These are phyloP conservation scores for Thermophis baileyi DNA, from an alignment of 2,113 vertebrate genomes.

Conservation along the genomic window DNA sequence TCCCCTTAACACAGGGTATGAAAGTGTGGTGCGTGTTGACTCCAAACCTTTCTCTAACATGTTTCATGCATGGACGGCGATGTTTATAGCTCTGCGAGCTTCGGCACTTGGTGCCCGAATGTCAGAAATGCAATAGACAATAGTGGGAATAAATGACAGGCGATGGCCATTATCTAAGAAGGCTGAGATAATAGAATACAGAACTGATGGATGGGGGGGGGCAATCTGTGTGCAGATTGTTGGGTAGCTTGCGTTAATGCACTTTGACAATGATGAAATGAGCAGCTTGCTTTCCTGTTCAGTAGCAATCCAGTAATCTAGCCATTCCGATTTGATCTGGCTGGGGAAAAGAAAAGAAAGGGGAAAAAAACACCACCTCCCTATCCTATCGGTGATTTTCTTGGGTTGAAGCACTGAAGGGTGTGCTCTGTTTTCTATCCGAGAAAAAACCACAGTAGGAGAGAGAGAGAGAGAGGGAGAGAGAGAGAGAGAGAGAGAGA, in stretches of 20 bases:
- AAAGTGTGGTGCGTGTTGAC: neutral
- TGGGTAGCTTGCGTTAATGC: neutral
- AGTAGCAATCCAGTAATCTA: neutral
- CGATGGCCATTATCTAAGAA: neutral
- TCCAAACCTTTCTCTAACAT: neutral
- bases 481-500: neutral
- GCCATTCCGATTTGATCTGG: neutral
- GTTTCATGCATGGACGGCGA: neutral
- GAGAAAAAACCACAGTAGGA: neutral
- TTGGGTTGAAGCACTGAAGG: neutral
- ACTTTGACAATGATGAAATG: neutral
- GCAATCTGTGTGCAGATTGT: neutral
- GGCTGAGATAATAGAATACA: neutral
- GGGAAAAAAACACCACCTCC: neutral
- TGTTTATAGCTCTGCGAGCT: neutral
- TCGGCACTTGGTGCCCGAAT: neutral
- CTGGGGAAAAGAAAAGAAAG: too few relatives aligned
- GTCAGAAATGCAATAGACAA: neutral
- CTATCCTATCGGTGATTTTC: neutral
- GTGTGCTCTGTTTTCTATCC: neutral
- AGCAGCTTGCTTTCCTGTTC: neutral
- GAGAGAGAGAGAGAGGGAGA: rapidly evolving
- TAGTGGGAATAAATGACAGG: neutral
- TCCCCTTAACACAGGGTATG: neutral
- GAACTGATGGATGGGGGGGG: neutral